phyloP scores from a whole-genome alignment of 2,797 vertebrate genomes.

The Knipowitschia caucasica region DNA sequence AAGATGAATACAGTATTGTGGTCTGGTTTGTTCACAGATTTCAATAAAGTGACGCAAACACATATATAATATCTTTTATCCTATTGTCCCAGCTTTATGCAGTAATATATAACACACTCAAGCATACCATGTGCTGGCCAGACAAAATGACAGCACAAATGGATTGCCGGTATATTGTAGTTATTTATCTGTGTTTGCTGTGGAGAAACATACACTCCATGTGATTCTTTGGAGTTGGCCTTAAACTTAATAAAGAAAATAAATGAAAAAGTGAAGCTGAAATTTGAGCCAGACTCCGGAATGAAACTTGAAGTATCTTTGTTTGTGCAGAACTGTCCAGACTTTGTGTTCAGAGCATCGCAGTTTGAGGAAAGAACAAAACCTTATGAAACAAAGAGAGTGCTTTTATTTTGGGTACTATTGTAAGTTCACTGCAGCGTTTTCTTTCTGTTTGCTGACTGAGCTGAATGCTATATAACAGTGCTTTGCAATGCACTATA shows the following conservation, averaged over 20 bases:
- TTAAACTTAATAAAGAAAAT: slow-evolving; percentile 5
- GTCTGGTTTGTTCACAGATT: too few species aligned
- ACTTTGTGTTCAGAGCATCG: neutral
- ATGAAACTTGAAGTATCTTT: slow-evolving; percentile 1
- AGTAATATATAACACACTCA: too few species aligned
- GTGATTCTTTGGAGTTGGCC: too few species aligned
- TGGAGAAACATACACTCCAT: too few species aligned
- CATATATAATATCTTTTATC: too few species aligned
- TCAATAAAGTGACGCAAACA: too few species aligned
- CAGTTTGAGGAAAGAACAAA: slow-evolving; percentile 7
- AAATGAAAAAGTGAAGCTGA: neutral
- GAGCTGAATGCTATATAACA: slow-evolving; percentile 3
- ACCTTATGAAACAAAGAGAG: neutral
- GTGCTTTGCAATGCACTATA: neutral
- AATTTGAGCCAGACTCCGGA: neutral
- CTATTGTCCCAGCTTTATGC: too few species aligned
- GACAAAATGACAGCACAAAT: too few species aligned
- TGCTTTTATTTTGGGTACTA: slow-evolving; percentile 5
- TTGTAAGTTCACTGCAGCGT: neutral
- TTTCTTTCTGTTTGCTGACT: neutral
- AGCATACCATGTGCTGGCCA: too few species aligned
- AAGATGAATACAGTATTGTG: too few species aligned
- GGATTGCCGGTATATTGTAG: too few species aligned
- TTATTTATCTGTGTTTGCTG: too few species aligned
- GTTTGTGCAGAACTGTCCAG: neutral